A percentile compares a stretch with the other conserved stretches of the same genome.
These are phyloP conservation scores for Leptobrachium leishanense DNA, from an alignment of 2,113 vertebrate genomes.

Conservation along the genomic window DNA sequence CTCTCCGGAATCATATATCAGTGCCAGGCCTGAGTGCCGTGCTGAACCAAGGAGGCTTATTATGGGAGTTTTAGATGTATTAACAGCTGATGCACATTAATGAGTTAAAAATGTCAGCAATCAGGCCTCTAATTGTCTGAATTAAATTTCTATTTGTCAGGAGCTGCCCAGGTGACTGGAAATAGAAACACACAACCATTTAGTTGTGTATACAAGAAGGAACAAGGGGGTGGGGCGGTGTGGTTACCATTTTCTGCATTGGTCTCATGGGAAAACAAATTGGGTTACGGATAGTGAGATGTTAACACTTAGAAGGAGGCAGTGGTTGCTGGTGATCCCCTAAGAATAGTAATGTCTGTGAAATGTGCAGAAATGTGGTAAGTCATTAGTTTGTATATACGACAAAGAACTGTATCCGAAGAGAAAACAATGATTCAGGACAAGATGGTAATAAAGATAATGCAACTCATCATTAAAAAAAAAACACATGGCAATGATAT, in stretches of 20 bases:
- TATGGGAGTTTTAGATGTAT: constrained; percentile 60
- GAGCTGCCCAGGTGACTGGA: constrained; percentile 55
- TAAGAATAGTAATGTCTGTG: not conserved
- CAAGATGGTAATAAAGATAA: too few relatives aligned
- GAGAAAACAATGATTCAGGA: too few relatives aligned
- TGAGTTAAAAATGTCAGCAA: constrained; percentile 63
- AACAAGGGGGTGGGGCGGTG: constrained; percentile 1
- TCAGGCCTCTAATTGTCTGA: constrained; percentile 72
- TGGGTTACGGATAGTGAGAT: constrained; percentile 28
- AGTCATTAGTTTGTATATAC: not conserved
- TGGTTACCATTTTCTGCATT: constrained; percentile 15
- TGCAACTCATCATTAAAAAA: too few relatives aligned
- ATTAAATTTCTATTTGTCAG: constrained; percentile 77
- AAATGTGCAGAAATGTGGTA: not conserved
- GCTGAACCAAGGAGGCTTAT: constrained; percentile 48
- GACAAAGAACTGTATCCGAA: too few relatives aligned
- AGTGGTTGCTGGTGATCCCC: not conserved
- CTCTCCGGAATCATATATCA: constrained; percentile 69
- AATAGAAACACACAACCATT: constrained; percentile 41
- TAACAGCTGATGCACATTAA: constrained; percentile 63
- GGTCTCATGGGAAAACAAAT: constrained; percentile 10
- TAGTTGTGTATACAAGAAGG: constrained; percentile 28
- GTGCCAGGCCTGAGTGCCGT: constrained; percentile 63
- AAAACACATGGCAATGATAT: too few relatives aligned
- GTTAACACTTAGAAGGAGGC: constrained; percentile 3